Evolutionary conservation across 1,140 invertebrate genomes (phyloP).

Genomic region (Tetragonula clypearis): DNA sequence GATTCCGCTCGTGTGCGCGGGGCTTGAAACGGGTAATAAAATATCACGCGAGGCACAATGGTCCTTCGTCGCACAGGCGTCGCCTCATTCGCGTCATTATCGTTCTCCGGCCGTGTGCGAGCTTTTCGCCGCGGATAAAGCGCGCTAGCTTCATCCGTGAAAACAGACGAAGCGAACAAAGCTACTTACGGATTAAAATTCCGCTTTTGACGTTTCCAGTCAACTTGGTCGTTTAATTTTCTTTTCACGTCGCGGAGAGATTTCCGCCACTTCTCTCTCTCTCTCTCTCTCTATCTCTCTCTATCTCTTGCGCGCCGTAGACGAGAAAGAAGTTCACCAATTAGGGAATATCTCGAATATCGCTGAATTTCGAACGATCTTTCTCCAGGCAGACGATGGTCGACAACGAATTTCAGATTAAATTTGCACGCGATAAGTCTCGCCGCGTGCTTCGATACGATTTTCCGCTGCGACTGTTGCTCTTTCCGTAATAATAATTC

Average conservation of each 20-base stretch:
- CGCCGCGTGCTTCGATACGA: not conserved
- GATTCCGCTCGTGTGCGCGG: constrained; percentile 11
- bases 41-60: not conserved
- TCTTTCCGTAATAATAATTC: not conserved
- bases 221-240: too few species aligned
- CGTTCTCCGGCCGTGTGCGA: not conserved
- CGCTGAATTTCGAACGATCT: not conserved
- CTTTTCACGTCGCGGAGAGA: too few species aligned
- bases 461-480: not conserved
- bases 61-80: not conserved
- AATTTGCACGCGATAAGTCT: not conserved
- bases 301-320: too few species aligned
- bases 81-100: not conserved
- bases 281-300: not conserved
- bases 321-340: not conserved
- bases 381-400: too few species aligned
- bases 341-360: not conserved
- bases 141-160: too few species aligned
- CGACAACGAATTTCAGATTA: not conserved
- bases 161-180: too few species aligned
- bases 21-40: constrained; percentile 48
- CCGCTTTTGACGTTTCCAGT: too few species aligned
- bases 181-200: too few species aligned
- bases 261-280: not conserved
- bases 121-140: not conserved